A percentile compares a stretch with the other conserved stretches of the same genome.
Conservation (phyloP, 2,113 vertebrate genomes). For the Nerophis ophidion region DNA sequence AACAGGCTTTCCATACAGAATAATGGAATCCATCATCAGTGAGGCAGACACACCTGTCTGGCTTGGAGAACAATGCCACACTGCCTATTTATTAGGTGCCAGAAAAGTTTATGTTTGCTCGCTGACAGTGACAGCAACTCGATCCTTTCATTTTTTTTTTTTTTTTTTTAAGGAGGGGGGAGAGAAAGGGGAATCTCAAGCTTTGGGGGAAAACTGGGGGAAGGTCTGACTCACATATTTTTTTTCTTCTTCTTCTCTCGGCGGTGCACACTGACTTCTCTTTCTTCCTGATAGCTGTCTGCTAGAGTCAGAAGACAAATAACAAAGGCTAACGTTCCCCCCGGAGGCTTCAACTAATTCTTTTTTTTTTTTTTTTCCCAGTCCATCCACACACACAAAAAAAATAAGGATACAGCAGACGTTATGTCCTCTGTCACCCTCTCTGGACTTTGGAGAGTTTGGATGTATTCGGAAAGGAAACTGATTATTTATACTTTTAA, state of each 20-base stretch:
- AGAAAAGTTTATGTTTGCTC: slow-evolving; percentile 80
- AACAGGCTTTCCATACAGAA: slow-evolving; percentile 76
- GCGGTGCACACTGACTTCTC: slow-evolving; percentile 63
- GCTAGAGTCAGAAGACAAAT: slow-evolving; percentile 76
- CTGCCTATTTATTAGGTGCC: slow-evolving; percentile 80
- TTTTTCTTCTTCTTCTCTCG: slow-evolving; percentile 52
- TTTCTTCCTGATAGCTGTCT: slow-evolving; percentile 80
- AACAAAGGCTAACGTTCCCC: slow-evolving; percentile 74
- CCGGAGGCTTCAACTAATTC: slow-evolving; percentile 67
- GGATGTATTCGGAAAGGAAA: slow-evolving; percentile 15
- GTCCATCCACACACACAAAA: slow-evolving; percentile 17
- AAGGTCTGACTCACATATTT: slow-evolving; percentile 69
- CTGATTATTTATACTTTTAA: slow-evolving; percentile 35
- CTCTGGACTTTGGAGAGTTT: slow-evolving; percentile 22
- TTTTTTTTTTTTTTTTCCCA: slow-evolving; percentile 7
- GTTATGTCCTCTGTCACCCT: slow-evolving; percentile 38
- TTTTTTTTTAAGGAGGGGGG: not conserved
- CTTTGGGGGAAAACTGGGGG: slow-evolving; percentile 51
- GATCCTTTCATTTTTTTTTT: slow-evolving; percentile 74
- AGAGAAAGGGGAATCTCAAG: slow-evolving; percentile 54
- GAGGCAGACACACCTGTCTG: slow-evolving; percentile 78
- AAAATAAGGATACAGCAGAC: slow-evolving; percentile 21
- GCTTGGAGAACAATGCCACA: slow-evolving; percentile 77
- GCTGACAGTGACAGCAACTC: slow-evolving; percentile 79
- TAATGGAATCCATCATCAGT: slow-evolving; percentile 74